Evolutionary conservation across 2,113 vertebrate species (phyloP), one percentile per base, ranked within the genome.

Genomic region (Bagarius yarrelli): DNA sequence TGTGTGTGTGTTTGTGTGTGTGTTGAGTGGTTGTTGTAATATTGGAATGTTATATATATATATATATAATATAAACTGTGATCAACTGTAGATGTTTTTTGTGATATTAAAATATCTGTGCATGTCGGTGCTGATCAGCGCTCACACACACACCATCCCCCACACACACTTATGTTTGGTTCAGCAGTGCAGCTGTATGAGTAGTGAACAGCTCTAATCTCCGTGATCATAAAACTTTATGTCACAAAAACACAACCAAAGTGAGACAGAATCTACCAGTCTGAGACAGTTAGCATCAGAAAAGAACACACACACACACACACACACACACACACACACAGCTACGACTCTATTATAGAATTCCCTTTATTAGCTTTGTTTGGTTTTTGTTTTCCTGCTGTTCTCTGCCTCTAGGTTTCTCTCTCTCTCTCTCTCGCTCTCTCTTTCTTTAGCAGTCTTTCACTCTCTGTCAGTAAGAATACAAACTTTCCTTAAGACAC

Each of bases 191-290:
- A n/a, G 40, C 19, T 36, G 27, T 11, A 14, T 34, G 27, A 44
- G 21, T 67, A 44, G 18, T 19, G 36, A 44, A 8, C 36, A 6
- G 23, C 19, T 74, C 30, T 36, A 19, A 55, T 25, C 27, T 5
- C 4, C n/a, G 32, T 21, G 4, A 64, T 34, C 8, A 3, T 40
- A 8, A 50, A 21, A 44, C 40, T 63, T 47, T 21, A 61, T 16
- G 4, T n/a, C 59, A 64, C 57, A 77, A 5, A 63, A 13, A 47
- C 23, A 3, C 5, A 50, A 30, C n/a, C 47, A 44, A 56, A 61
- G 6, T 27, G 19, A 36, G 87, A 83, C 88, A 86, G 81, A 32
- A 74, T 61, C 55, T 63, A 74, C 21, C 57, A 76, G 79, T 80
- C 78, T 70, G 44, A 77, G 55, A n/a, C 69, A 72, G 52, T 80